phyloP scores from a whole-genome alignment of 2,113 vertebrate genomes.

The Fukomys damarensis region DNA sequence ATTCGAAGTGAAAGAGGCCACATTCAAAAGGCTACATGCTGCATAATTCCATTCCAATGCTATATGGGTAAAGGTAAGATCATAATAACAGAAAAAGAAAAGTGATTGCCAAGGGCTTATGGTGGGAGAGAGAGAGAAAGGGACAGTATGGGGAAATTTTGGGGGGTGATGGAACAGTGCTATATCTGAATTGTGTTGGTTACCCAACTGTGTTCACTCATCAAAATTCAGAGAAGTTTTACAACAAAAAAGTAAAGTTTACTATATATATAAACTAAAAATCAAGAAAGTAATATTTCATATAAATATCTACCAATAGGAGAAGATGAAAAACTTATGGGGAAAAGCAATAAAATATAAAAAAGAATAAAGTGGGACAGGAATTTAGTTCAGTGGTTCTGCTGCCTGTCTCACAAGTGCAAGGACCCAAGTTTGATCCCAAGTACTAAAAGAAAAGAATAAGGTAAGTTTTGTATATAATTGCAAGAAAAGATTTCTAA shows the following conservation, averaged over 20 bases:
- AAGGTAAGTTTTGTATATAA: neutral
- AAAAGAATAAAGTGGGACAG: neutral
- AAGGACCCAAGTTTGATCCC: no score
- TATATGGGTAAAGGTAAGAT: neutral
- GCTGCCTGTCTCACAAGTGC: no score
- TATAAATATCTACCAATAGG: slow-evolving; percentile 10
- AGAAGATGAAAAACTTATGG: neutral
- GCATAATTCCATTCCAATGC: neutral
- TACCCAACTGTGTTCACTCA: neutral
- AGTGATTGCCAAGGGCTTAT: neutral
- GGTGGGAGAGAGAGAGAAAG: neutral
- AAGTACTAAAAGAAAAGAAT: slow-evolving; percentile 25
- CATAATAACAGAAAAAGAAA: neutral
- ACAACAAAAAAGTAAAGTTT: neutral
- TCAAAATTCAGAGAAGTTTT: slow-evolving; percentile 33
- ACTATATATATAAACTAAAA: slow-evolving; percentile 31
- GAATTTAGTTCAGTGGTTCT: no score
- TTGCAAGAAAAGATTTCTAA: neutral
- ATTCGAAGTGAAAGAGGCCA: neutral
- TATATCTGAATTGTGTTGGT: neutral
- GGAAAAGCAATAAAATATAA: slow-evolving; percentile 22
- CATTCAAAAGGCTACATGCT: neutral
- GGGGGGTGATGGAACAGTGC: neutral
- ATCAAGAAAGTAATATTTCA: neutral
- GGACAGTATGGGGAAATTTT: neutral